These are phyloP conservation scores for Athalia circularis DNA, from an alignment of 2,888 invertebrate species.

Conservation along the genomic window DNA sequence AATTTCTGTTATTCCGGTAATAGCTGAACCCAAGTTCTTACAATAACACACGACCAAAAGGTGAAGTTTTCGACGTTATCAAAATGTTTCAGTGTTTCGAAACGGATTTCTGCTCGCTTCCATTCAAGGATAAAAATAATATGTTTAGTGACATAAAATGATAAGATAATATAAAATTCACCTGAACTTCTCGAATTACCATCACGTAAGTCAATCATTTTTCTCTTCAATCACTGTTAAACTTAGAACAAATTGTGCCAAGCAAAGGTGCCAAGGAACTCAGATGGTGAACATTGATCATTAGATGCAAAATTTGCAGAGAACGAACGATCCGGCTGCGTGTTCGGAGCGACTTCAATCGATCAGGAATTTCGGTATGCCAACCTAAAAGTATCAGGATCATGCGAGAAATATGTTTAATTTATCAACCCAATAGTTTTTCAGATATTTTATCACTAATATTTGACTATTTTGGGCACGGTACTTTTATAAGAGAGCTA, in stretches of 20 bases:
- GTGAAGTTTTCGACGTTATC: not conserved
- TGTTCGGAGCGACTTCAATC: slow-evolving; percentile 37
- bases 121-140: not conserved
- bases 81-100: not conserved
- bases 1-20: not conserved
- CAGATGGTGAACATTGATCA: slow-evolving; percentile 6
- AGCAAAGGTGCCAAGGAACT: slow-evolving; percentile 10
- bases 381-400: slow-evolving; percentile 8
- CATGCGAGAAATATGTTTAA: not conserved
- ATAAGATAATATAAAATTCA: slow-evolving; percentile 48
- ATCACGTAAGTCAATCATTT: slow-evolving; percentile 66
- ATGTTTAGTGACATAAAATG: not conserved
- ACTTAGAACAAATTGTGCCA: not conserved
- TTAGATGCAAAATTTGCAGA: slow-evolving; percentile 44
- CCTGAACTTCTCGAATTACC: slow-evolving; percentile 57
- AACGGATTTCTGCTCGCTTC: not conserved
- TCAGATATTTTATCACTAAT: not conserved
- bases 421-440: not conserved
- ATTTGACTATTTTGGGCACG: too few relatives aligned
- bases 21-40: not conserved
- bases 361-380: not conserved
- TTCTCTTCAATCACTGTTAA: slow-evolving; percentile 35
- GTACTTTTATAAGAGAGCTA: not conserved
- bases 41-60: not conserved
- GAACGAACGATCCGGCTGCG: slow-evolving; percentile 27